phyloP scores from a whole-genome alignment of 2,888 invertebrate species.

The Andrena marginata region DNA sequence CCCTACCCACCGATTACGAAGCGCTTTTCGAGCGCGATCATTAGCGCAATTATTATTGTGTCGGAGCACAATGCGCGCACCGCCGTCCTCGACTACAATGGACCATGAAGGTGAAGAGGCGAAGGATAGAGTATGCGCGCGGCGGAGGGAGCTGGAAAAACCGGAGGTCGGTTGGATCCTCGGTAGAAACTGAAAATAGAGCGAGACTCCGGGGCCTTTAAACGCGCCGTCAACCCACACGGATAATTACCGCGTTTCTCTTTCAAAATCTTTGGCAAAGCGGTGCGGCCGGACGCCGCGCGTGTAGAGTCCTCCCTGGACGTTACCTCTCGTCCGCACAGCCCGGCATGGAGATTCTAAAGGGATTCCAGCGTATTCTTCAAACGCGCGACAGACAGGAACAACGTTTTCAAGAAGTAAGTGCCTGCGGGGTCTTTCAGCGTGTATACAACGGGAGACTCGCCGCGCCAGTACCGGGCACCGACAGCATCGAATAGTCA shows the following conservation, averaged over 20 bases:
- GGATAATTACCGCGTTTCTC: slow-evolving; percentile 18
- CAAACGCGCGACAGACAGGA: slow-evolving; percentile 39
- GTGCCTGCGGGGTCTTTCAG: slow-evolving; percentile 43
- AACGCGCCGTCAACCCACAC: not conserved
- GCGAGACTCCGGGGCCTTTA: slow-evolving; percentile 17
- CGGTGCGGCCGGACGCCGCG: not conserved
- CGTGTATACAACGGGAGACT: slow-evolving; percentile 25
- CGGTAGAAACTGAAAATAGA: slow-evolving; percentile 48
- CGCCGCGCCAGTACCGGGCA: slow-evolving; percentile 7
- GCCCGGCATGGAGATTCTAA: slow-evolving; percentile 1
- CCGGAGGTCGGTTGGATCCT: slow-evolving; percentile 48
- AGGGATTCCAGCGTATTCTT: slow-evolving; percentile 48
- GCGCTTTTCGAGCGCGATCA: slow-evolving; percentile 81
- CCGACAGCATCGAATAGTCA: slow-evolving; percentile 57
- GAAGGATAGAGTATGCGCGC: slow-evolving; percentile 52
- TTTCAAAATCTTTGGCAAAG: not conserved
- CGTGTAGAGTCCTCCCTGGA: not conserved
- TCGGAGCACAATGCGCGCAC: slow-evolving; percentile 78
- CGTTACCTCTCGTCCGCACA: slow-evolving; percentile 3
- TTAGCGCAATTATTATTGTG: slow-evolving; percentile 84
- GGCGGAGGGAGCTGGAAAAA: slow-evolving; percentile 47
- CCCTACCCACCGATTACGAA: slow-evolving; percentile 75
- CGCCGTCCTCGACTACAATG: slow-evolving; percentile 77
- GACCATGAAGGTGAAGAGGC: slow-evolving; percentile 69
- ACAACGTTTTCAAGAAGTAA: slow-evolving; percentile 50